Evolutionary conservation across 2,888 invertebrate genomes (phyloP).

Genomic region (Ectemnius continuus): DNA sequence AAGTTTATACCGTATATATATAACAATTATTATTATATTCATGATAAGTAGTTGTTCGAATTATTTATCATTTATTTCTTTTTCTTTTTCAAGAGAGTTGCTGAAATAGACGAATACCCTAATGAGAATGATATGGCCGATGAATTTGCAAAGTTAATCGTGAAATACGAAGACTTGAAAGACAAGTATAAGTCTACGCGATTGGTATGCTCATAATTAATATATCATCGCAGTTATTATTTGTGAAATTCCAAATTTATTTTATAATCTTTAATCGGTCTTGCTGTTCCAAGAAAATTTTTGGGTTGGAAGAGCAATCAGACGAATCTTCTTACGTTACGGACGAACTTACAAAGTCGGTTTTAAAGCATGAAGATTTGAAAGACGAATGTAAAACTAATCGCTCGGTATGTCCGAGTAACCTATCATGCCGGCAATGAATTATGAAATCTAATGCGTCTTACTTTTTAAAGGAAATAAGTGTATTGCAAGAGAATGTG

Average conservation of each 20-base stretch:
- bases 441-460: too few relatives aligned
- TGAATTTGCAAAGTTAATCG: not conserved
- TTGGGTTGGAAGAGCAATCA: too few relatives aligned
- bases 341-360: too few relatives aligned
- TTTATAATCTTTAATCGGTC: too few relatives aligned
- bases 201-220: slow-evolving; percentile 8
- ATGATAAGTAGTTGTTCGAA: not conserved
- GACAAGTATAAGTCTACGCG: not conserved
- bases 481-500: slow-evolving; percentile 18
- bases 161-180: slow-evolving; percentile 13
- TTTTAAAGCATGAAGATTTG: too few relatives aligned
- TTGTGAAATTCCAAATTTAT: too few relatives aligned
- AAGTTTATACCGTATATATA: slow-evolving; percentile 18
- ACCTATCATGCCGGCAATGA: too few relatives aligned
- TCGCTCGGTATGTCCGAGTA: too few relatives aligned
- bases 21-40: not conserved
- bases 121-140: too few relatives aligned
- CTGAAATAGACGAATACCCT: slow-evolving; percentile 9
- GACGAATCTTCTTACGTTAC: too few relatives aligned
- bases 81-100: slow-evolving; percentile 27
- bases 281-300: too few relatives aligned
- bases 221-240: not conserved
- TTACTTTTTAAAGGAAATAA: slow-evolving; percentile 4
- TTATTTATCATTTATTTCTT: not conserved
- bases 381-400: not conserved